Conservation (phyloP, 1,140 invertebrate genomes). For the Aphis craccivora region DNA sequence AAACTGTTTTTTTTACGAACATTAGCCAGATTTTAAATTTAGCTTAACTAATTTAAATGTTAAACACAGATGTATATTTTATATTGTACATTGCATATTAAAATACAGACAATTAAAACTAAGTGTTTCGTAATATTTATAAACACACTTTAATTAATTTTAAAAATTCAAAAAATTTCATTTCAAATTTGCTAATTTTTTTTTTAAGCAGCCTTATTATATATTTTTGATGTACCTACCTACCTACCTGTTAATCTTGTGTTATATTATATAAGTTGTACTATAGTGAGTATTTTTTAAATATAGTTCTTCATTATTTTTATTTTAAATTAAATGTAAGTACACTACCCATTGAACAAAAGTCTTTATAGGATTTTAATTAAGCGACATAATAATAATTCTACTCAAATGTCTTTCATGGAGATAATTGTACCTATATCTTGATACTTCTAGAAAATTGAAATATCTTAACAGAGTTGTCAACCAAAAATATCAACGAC, state of each 20-base stretch:
- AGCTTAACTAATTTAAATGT: not conserved
- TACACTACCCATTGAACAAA: not conserved
- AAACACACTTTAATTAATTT: not conserved
- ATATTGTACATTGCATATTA: not conserved
- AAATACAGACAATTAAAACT: not conserved
- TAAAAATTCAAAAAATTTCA: not conserved
- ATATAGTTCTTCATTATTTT: not conserved
- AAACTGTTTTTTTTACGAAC: not conserved
- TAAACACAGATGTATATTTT: not conserved
- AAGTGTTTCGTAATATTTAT: not conserved
- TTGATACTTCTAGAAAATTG: not conserved
- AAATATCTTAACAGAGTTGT: not conserved
- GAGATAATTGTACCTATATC: not conserved
- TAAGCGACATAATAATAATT: not conserved
- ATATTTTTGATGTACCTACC: not conserved
- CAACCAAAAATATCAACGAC: not conserved
- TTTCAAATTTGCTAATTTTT: not conserved
- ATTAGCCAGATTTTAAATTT: not conserved
- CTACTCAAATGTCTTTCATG: not conserved
- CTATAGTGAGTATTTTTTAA: not conserved
- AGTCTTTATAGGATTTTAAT: not conserved
- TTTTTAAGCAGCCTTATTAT: not conserved
- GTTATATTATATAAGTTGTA: not conserved
- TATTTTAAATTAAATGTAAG: not conserved
- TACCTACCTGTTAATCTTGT: not conserved